Evolutionary conservation across 1,140 invertebrate species (phyloP).

Genomic region (Hestina assimilis): DNA sequence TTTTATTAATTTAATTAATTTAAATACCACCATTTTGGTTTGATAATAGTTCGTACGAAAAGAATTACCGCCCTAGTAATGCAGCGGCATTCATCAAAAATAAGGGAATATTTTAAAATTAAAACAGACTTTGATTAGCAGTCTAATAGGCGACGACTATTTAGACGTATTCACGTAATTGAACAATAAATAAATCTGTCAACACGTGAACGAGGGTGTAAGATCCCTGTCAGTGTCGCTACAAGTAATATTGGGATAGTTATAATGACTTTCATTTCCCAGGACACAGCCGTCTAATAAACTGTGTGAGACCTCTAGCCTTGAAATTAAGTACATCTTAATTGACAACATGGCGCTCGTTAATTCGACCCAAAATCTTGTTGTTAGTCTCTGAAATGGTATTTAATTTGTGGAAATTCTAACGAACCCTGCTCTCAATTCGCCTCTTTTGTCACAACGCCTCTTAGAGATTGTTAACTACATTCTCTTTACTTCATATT

Average conservation of each 20-base stretch:
- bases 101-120: no score
- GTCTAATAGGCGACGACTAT: no score
- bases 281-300: constrained; percentile 2
- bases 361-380: constrained; percentile 13
- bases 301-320: constrained; percentile 2
- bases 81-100: no score
- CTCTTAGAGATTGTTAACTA: constrained; percentile 11
- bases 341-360: constrained; percentile 16
- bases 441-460: constrained; percentile 7
- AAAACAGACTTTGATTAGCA: no score
- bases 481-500: constrained; percentile 1
- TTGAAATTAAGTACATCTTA: constrained; percentile 15
- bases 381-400: constrained; percentile 4
- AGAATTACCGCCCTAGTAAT: no score
- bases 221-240: neutral
- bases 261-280: constrained; percentile 13
- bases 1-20: no score
- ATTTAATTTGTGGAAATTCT: constrained; percentile 8
- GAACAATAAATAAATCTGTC: neutral
- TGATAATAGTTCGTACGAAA: no score
- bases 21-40: no score
- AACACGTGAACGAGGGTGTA: neutral
- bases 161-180: neutral
- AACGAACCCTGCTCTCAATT: constrained; percentile 3
- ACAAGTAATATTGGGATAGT: neutral